Evolutionary conservation across 2,888 invertebrate genomes (phyloP), one percentile per base, ranked within the genome.

Genomic region (Phengaris alcon): DNA sequence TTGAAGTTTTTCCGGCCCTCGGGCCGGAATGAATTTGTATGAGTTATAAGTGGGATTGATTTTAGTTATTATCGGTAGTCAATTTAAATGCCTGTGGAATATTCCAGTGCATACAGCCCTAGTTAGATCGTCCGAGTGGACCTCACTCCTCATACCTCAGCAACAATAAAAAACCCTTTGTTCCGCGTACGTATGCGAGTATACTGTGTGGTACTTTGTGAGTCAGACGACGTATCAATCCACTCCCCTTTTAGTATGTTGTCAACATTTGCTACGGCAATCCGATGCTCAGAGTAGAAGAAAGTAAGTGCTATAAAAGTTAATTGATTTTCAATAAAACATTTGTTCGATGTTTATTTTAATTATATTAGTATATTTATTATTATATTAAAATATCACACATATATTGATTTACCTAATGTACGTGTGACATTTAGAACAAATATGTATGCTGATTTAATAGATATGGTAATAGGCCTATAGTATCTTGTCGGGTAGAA

Each of bases 101-200:
- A 22, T 22, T 22, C 22, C 22, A 22, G 22, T 22, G 22, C 22
- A 22, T 22, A 22, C 22, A 88, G 78, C 89, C 89, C 88, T 88
- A 80, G 81, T 86, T 83, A 85, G 86, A 89, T 86, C 84, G 85
- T 84, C 85, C 87, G 85, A 87, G 87, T 87, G 87, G 64, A 64
- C 64, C 64, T 22, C 22, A 22, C 22, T 64, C 64, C 64, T 59
- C 59, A 9, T 3, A 22, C 10, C 59, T 59, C 59, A 22, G 12
- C 35, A 35, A 64, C 64, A 64, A 89, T 88, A 89, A 90, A 90
- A 90, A 89, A 88, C 84, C 84, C 85, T 87, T 88, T 88, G 87
- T 87, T 83, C 85, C 79, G 78, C 80, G 82, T 81, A 81, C 81
- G 82, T 84, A 84, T n/a, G n/a, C 22, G 22, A 22, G 22, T 22